Evolutionary conservation across 2,113 vertebrate species (phyloP), one percentile per base, ranked within the genome.

Genomic region (Muscicapa adusta): DNA sequence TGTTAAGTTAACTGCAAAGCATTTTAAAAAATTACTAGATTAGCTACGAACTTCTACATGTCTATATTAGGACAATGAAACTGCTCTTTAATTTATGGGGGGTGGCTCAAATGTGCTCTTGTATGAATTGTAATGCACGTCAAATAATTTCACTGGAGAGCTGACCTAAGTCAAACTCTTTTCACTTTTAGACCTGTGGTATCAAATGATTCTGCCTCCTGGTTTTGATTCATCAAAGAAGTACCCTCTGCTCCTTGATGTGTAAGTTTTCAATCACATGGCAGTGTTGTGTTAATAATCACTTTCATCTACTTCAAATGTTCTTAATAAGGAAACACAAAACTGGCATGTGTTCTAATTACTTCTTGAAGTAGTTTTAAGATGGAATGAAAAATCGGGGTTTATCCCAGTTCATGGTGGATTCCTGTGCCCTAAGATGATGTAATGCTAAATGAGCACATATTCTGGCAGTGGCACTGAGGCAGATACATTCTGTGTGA

Each of bases 181-280:
- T 62, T 97, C 85, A 53, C 73, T 86, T 97, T 84, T 96, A 99
- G 99, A 98, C 83, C 98, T 99, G 86, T 99, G 99, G 99, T 99
- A 99, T 97, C 98, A 99, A 95, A 99, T 99, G 99, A 99, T 98
- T 97, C 77, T 99, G 51, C 99, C 99, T 87, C 99, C 99, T 42
- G 97, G 98, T 97, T 99, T 99, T 53, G 98, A 99, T 95, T 91
- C 97, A 91, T 98, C 98, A 70, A 99, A 98, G 97, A 99, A 99
- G 94, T 99, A 99, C 92, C 99, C 99, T 93, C 98, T 99, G 66
- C 98, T 99, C 24, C 97, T 99, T 96, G 98, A 99, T 5, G 99
- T 99, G 99, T 99, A 98, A 99, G 99, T 99, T 96, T 95, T 90
- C 51, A 77, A 71, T 89, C 72, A 66, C 40, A 9, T 79, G 85